phyloP scores from a whole-genome alignment of 2,113 vertebrate genomes.

The Pycnonotus jocosus region DNA sequence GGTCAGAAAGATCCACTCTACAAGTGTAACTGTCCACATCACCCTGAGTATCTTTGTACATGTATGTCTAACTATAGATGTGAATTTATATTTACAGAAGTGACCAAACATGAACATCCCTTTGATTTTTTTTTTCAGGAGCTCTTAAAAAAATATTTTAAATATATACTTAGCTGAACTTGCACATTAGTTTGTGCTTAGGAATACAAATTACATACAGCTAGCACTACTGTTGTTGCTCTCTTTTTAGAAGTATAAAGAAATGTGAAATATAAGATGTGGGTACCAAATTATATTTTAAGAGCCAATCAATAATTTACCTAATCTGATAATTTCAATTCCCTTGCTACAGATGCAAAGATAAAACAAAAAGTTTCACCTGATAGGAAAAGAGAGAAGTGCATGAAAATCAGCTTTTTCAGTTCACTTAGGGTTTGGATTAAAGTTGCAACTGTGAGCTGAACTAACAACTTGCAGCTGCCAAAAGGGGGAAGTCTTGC shows the following conservation, averaged over 20 bases:
- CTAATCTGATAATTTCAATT: background rate
- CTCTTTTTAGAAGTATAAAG: background rate
- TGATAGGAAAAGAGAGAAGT: background rate
- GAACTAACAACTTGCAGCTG: background rate
- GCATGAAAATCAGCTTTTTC: background rate
- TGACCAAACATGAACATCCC: background rate
- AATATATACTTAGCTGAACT: background rate
- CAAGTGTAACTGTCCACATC: background rate
- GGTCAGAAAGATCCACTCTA: background rate
- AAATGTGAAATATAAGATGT: background rate
- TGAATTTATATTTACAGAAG: background rate
- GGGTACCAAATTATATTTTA: background rate
- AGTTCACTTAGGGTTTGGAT: background rate
- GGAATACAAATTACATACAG: background rate
- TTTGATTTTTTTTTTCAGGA: background rate
- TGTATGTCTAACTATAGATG: background rate
- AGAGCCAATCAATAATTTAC: background rate
- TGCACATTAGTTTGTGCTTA: background rate
- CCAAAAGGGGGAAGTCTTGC: constrained; percentile 53
- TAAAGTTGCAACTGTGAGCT: background rate
- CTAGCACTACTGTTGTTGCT: background rate
- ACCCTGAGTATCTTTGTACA: background rate
- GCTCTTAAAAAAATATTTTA: background rate
- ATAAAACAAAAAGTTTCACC: background rate
- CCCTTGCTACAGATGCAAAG: background rate